Evolutionary conservation across 2,888 invertebrate genomes (phyloP).

Genomic region (Platerodrilus igneus): DNA sequence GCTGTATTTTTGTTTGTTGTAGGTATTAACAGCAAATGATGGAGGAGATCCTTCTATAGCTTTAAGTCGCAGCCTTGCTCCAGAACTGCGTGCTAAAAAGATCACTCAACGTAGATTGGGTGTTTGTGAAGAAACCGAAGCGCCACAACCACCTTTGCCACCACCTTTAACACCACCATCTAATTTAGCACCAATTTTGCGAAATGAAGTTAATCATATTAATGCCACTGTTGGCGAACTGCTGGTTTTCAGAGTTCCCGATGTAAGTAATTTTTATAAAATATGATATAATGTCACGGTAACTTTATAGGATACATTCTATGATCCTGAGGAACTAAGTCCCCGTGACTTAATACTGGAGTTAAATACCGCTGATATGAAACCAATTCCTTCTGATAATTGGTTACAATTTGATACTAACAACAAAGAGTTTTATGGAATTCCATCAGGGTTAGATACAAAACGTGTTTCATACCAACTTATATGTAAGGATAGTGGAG

Average conservation of each 20-base stretch:
- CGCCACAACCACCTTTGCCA: slow-evolving; percentile 49
- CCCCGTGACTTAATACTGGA: slow-evolving; percentile 68
- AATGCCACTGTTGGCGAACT: slow-evolving; percentile 79
- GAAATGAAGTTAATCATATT: slow-evolving; percentile 81
- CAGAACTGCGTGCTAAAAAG: slow-evolving; percentile 61
- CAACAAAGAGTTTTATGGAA: slow-evolving; percentile 85
- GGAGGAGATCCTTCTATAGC: slow-evolving; percentile 57
- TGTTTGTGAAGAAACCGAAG: slow-evolving; percentile 57
- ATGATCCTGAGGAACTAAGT: slow-evolving; percentile 80
- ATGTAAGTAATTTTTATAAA: slow-evolving; percentile 49
- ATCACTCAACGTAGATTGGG: slow-evolving; percentile 65
- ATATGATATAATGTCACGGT: neutral
- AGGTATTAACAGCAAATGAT: slow-evolving; percentile 53
- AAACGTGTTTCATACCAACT: slow-evolving; percentile 75
- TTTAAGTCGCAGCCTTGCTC: slow-evolving; percentile 59
- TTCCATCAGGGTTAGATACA: slow-evolving; percentile 68
- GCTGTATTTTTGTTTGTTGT: slow-evolving; percentile 27
- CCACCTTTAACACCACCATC: slow-evolving; percentile 49
- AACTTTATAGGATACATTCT: slow-evolving; percentile 72
- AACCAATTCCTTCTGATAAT: slow-evolving; percentile 60
- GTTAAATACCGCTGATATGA: slow-evolving; percentile 67
- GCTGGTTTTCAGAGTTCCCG: slow-evolving; percentile 75
- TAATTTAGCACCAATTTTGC: slow-evolving; percentile 71
- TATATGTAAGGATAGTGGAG: slow-evolving; percentile 69
- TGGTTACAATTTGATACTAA: slow-evolving; percentile 89